Evolutionary conservation across 2,113 vertebrate genomes (phyloP).

Genomic region (Phyllostomus discolor): DNA sequence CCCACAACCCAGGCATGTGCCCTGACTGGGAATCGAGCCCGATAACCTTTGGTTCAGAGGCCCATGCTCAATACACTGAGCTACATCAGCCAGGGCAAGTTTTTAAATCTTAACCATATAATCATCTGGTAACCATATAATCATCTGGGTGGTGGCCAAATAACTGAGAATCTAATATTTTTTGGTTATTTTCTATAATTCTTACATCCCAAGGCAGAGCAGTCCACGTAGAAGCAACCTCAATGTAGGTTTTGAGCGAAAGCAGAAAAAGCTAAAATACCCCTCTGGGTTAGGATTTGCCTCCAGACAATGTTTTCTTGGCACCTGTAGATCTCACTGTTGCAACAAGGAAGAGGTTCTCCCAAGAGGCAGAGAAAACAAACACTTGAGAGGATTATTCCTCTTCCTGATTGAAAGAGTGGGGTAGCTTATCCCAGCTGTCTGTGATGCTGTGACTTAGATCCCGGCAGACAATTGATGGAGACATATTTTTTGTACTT

Average conservation of each 20-base stretch:
- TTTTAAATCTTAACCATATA: constrained; percentile 42
- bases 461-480: constrained; percentile 40
- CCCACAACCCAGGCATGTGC: too few relatives aligned
- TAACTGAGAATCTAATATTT: constrained; percentile 52
- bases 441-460: background rate
- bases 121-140: constrained; percentile 35
- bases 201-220: background rate
- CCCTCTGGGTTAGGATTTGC: constrained; percentile 17
- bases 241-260: constrained; percentile 51
- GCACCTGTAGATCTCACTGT: constrained; percentile 48
- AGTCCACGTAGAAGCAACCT: background rate
- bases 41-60: too few relatives aligned
- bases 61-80: too few relatives aligned
- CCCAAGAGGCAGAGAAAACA: constrained; percentile 11
- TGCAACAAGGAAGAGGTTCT: constrained; percentile 38
- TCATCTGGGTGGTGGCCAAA: constrained; percentile 21
- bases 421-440: background rate
- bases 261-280: constrained; percentile 37
- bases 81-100: background rate
- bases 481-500: background rate
- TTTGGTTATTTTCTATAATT: constrained; percentile 11
- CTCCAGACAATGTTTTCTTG: constrained; percentile 32
- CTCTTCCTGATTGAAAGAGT: constrained; percentile 51
- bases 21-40: too few relatives aligned
- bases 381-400: constrained; percentile 1